Evolutionary conservation across 2,113 vertebrate genomes (phyloP).

Genomic region (Rostratula benghalensis): DNA sequence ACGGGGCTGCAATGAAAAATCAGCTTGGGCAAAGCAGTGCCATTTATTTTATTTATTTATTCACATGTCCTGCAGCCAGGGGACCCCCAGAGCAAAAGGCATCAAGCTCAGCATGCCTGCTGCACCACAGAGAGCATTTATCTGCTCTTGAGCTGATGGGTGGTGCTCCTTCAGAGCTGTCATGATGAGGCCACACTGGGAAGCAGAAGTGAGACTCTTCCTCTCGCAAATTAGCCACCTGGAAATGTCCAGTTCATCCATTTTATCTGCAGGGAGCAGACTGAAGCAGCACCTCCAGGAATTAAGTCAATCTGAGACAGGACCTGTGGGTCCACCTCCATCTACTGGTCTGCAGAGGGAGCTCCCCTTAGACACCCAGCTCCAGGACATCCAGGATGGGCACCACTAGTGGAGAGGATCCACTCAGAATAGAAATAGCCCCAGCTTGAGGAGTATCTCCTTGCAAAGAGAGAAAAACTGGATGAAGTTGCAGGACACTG

Average conservation of each 20-base stretch:
- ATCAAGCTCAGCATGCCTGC: neutral
- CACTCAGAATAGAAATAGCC: neutral
- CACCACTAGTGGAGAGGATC: neutral
- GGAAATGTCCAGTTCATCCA: neutral
- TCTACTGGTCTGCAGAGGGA: neutral
- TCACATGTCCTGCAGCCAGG: neutral
- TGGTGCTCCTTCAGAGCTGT: neutral
- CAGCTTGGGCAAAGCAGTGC: neutral
- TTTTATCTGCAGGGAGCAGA: neutral
- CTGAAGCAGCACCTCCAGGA: neutral
- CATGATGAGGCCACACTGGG: neutral
- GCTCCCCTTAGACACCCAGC: neutral
- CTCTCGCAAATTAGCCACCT: neutral
- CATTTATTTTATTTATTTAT: neutral
- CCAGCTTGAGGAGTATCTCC: neutral
- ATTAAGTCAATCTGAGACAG: neutral
- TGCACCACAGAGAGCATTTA: neutral
- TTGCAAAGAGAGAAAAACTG: neutral
- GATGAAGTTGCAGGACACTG: neutral
- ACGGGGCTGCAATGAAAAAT: neutral
- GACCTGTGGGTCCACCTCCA: neutral
- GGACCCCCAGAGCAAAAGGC: neutral
- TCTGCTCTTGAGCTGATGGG: neutral
- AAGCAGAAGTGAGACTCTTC: neutral
- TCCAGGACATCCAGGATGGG: neutral